phyloP scores from a whole-genome alignment of 2,113 vertebrate species.

The Ardeotis arabs region DNA sequence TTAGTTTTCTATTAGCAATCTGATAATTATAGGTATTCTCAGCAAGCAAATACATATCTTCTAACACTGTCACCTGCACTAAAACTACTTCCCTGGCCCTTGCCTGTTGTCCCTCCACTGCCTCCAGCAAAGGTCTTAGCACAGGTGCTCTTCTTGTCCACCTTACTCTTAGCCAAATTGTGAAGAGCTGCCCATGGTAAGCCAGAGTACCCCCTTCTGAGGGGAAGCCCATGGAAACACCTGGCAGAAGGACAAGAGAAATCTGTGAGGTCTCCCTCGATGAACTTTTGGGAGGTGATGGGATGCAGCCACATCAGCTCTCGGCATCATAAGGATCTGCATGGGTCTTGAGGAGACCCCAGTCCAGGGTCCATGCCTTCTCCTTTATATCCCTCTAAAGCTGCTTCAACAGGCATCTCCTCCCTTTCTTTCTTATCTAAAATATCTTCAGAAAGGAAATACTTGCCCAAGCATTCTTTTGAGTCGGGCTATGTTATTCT shows the following conservation, averaged over 20 bases:
- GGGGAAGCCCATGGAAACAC: background rate
- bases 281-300: background rate
- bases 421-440: background rate
- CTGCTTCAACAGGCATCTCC: background rate
- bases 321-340: accelerated
- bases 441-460: background rate
- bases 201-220: background rate
- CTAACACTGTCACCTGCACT: background rate
- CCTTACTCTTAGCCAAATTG: background rate
- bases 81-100: background rate
- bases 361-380: background rate
- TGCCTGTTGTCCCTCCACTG: background rate
- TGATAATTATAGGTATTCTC: background rate
- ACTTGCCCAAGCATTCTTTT: background rate
- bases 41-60: background rate
- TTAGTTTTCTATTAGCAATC: background rate
- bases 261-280: background rate
- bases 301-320: background rate
- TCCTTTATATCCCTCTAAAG: background rate
- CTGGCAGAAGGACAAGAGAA: background rate
- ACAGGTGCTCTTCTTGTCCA: background rate
- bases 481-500: background rate
- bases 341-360: background rate
- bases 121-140: background rate
- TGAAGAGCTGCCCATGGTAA: accelerated